phyloP scores from a whole-genome alignment of 2,888 invertebrate species.

The Drosophila percnosoma region DNA sequence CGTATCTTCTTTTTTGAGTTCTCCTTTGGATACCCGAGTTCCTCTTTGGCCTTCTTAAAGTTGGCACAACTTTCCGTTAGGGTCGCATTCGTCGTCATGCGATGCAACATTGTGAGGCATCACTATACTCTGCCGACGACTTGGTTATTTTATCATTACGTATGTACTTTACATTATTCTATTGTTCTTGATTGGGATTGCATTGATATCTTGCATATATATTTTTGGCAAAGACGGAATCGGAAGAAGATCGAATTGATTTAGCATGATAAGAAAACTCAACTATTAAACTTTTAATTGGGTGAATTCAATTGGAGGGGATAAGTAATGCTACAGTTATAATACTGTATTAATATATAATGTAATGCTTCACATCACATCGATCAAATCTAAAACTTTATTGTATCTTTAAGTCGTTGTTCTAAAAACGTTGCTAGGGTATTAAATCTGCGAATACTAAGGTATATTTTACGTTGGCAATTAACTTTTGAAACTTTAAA shows the following conservation, averaged over 20 bases:
- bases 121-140: not conserved
- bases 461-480: slow-evolving; percentile 28
- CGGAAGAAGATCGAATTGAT: not conserved
- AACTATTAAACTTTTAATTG: not conserved
- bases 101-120: not conserved
- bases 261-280: not conserved
- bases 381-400: not conserved
- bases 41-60: not conserved
- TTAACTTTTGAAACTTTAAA: slow-evolving; percentile 46
- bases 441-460: not conserved
- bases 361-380: not conserved
- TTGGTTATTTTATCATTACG: not conserved
- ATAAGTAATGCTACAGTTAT: not conserved
- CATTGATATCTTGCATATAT: not conserved
- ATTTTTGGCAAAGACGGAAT: not conserved
- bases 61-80: not conserved
- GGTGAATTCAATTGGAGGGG: not conserved
- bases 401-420: not conserved
- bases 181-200: not conserved
- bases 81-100: not conserved
- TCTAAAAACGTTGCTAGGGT: not conserved
- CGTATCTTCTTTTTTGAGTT: not conserved
- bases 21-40: not conserved
- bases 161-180: not conserved
- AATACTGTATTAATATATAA: not conserved